Base-by-base conservation (phyloP, 23 tunicate species). In the Phallusia fumigata region DNA sequence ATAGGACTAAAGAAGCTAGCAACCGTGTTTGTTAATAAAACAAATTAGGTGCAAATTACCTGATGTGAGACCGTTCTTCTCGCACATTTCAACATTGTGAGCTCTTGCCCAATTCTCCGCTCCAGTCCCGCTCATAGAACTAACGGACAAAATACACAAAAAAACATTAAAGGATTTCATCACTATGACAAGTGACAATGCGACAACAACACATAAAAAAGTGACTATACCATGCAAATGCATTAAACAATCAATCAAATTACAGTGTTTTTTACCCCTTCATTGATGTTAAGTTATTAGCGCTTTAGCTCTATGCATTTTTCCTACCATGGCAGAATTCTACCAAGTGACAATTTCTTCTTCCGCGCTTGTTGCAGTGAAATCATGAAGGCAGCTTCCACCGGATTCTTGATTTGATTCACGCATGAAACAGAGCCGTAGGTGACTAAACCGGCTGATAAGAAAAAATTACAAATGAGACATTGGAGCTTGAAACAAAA, bases 361-460 rank as follows among this genome's bases (percentile, higher is more conserved):
- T 79, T 32, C 22, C 12, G 53, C 31, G 79, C 36, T 82, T 88
- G 98, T 53, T 94, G 82, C 19, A 31, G 22, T 26, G 92, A 78
- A 28, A 94, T 35, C 65, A 76, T 47, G 74, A 85, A 89, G 21
- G 98, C 98, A 16, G 98, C 94, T 40, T 75, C 64, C 18, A 89
- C 85, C 31, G 98, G 98, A 74, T 94, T 94, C 45, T 75, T 86
- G 24, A 94, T 83, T 31, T 78, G n/a, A 0, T 81, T 34, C 13
- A 94, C 98, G 53, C 94, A 87, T 0, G 98, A 88, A n/a, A 94
- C 98, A 26, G 98, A 89, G 33, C 98, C 98, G 52, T 76, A 94
- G 13, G 76, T 52, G 21, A 76, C 49, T 30, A 40, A 33, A n/a
- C 84, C 80, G 32, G 52, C 90, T 80, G 78, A 26, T 31, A 51